Conservation (phyloP, 1,140 invertebrate species). For the Drosophila littoralis region DNA sequence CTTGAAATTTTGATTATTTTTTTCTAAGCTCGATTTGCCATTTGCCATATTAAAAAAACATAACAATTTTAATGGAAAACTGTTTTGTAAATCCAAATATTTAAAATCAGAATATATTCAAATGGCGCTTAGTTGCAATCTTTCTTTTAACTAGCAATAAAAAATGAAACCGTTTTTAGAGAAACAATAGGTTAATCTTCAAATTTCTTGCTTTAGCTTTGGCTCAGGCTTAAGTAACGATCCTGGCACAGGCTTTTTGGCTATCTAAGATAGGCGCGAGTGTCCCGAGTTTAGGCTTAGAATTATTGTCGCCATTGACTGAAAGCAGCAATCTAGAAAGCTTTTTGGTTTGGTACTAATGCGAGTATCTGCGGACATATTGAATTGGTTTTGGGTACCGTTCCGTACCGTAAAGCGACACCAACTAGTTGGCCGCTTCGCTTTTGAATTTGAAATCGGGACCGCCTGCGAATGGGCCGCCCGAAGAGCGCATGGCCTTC, state of each 20-base stretch:
- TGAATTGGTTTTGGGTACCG: not conserved
- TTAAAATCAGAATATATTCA: not conserved
- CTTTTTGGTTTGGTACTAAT: constrained; percentile 53
- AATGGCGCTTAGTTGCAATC: not conserved
- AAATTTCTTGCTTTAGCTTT: not conserved
- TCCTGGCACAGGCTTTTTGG: constrained; percentile 35
- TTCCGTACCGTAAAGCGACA: not conserved
- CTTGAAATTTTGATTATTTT: not conserved
- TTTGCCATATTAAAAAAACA: no score
- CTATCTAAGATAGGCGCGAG: constrained; percentile 78
- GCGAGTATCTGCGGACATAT: constrained; percentile 41
- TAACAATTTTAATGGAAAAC: not conserved
- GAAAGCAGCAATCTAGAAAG: constrained; percentile 71
- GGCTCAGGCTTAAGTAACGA: not conserved
- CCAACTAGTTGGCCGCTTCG: constrained; percentile 69
- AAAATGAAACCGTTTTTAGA: constrained; percentile 6
- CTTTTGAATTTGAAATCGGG: constrained; percentile 84
- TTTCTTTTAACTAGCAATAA: not conserved
- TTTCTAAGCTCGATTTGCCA: no score
- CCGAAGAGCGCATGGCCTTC: constrained; percentile 91
- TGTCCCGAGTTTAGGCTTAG: constrained; percentile 67
- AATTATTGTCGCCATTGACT: constrained; percentile 78
- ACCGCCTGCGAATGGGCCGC: constrained; percentile 84
- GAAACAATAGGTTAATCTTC: not conserved
- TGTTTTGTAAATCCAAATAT: not conserved